Conservation (phyloP, 2,888 invertebrate species). For the Ethmia dodecea region DNA sequence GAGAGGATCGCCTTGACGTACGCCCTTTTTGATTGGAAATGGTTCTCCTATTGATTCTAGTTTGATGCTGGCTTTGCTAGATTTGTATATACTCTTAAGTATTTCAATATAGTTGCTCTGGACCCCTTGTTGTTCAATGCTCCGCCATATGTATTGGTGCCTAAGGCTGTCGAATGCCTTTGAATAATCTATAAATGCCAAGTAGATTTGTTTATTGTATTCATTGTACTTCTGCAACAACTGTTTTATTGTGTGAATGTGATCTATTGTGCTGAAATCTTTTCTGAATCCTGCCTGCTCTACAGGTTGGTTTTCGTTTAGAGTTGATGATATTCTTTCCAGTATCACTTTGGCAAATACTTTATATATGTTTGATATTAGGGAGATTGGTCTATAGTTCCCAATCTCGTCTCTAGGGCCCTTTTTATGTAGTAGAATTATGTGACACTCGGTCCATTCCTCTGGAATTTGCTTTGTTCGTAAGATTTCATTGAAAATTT, state of each 20-base stretch:
- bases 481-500: conserved; percentile 7
- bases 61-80: background rate
- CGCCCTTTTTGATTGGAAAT: conserved; percentile 2
- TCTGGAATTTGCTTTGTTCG: background rate
- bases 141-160: conserved; percentile 12
- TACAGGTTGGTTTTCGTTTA: background rate
- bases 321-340: background rate
- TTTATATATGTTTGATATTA: background rate
- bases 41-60: conserved; percentile 6
- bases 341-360: too few species aligned
- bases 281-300: conserved; percentile 1
- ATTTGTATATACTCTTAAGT: conserved; percentile 6
- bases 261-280: conserved; percentile 5
- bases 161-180: conserved; percentile 13
- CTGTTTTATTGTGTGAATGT: conserved; percentile 11
- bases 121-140: conserved; percentile 11
- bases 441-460: conserved; percentile 21
- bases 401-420: conserved; percentile 17
- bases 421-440: conserved; percentile 22
- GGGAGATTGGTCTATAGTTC: conserved; percentile 18
- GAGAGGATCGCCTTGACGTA: conserved; percentile 4
- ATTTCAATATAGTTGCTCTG: conserved; percentile 12
- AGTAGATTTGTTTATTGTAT: background rate
- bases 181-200: conserved; percentile 14
- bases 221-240: conserved; percentile 13